These are phyloP conservation scores for Ruditapes philippinarum DNA, from an alignment of 1,140 invertebrate genomes.

Conservation along the genomic window DNA sequence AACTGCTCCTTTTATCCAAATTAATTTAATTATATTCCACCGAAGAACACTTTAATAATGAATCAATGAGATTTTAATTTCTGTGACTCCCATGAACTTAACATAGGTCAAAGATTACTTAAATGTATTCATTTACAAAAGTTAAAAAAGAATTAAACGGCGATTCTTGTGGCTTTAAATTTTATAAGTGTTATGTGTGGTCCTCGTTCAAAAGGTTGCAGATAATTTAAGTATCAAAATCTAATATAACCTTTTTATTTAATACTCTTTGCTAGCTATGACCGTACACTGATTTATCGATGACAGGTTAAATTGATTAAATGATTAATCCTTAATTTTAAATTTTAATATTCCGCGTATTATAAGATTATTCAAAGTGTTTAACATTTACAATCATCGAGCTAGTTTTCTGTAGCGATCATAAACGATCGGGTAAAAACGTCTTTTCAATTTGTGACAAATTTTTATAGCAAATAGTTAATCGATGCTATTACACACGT, in stretches of 20 bases:
- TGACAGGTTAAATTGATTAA: constrained; percentile 7
- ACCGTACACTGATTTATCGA: neutral
- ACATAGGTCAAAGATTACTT: neutral
- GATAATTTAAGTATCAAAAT: neutral
- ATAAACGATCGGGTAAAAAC: neutral
- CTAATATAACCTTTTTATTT: neutral
- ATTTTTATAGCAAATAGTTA: neutral
- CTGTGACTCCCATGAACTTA: neutral
- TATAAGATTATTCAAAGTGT: neutral
- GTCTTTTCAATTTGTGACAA: neutral
- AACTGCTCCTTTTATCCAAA: no score
- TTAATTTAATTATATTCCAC: no score
- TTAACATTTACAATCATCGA: neutral
- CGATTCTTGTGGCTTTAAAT: neutral
- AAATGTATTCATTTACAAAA: neutral
- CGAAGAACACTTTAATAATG: no score
- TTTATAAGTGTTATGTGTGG: neutral
- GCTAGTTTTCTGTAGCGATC: neutral
- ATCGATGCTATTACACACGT: constrained; percentile 1
- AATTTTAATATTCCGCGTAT: neutral
- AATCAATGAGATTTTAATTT: no score
- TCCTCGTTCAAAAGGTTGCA: neutral
- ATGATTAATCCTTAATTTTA: neutral
- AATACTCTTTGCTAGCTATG: neutral
- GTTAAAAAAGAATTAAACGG: neutral